Percentiles rank a stretch among this genome's conserved stretches.
phyloP scores from a whole-genome alignment of 2,888 invertebrate genomes.

The Netelia virgata region DNA sequence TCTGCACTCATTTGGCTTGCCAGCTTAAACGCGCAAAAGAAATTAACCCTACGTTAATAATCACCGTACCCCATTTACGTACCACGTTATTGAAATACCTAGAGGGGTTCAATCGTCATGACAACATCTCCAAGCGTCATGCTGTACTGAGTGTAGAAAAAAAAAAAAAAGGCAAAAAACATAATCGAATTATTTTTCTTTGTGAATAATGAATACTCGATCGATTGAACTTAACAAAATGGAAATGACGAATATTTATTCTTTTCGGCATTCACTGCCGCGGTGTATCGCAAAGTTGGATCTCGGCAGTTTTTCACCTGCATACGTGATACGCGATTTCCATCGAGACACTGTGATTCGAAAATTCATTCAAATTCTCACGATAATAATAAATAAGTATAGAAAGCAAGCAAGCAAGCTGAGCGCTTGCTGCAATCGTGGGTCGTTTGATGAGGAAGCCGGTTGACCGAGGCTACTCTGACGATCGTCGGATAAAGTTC shows the following conservation, averaged over 20 bases:
- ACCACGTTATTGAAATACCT: slow-evolving; percentile 30
- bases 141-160: slow-evolving; percentile 15
- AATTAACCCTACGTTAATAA: slow-evolving; percentile 58
- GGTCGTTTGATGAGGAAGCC: slow-evolving; percentile 49
- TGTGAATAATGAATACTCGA: slow-evolving; percentile 24
- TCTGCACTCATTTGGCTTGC: slow-evolving; percentile 65
- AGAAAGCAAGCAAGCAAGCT: slow-evolving; percentile 56
- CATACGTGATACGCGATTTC: slow-evolving; percentile 21
- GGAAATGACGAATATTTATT: slow-evolving; percentile 59
- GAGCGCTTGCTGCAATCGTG: slow-evolving; percentile 16
- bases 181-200: slow-evolving; percentile 15
- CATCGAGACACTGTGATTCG: not conserved
- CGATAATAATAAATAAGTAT: slow-evolving; percentile 66
- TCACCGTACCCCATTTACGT: slow-evolving; percentile 48
- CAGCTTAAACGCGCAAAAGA: slow-evolving; percentile 58
- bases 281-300: slow-evolving; percentile 47
- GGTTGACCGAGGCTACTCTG: slow-evolving; percentile 26
- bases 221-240: slow-evolving; percentile 41
- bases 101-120: slow-evolving; percentile 30
- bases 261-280: slow-evolving; percentile 39
- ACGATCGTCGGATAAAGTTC: slow-evolving; percentile 40
- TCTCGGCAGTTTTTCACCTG: slow-evolving; percentile 16
- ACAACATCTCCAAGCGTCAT: slow-evolving; percentile 22
- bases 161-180: slow-evolving; percentile 8
- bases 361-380: slow-evolving; percentile 35